Base-by-base conservation (phyloP, 2,888 invertebrate genomes). In the Aromia moschata region DNA sequence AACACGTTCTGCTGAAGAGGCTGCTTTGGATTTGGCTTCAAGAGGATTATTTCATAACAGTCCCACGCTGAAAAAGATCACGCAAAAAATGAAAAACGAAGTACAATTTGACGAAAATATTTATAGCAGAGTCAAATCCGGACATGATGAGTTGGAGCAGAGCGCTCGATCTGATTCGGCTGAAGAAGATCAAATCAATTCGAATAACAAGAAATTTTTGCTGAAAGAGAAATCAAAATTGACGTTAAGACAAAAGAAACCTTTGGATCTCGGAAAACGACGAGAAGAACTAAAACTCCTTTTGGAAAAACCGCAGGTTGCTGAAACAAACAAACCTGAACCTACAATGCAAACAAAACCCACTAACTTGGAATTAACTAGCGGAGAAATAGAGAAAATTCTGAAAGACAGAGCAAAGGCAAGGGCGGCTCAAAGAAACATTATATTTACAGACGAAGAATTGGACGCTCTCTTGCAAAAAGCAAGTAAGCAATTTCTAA, bases 1-100 rank as follows among this genome's bases (percentile, higher is more conserved):
- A 55, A 79, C 70, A 51, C 71, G 81, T 66, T 81, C 82, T 79
- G 76, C 77, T 40, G 77, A 78, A 3, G 70, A 83, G 2, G 75
- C 56, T 20, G 60, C 54, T 7, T 31, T 64, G 17, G 45, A 43
- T 7, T 36, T 64, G 74, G 33, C 44, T 15, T 52, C 62, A 11
- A 60, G 62, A 47, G 30, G 44, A 10, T 41, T 54, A 0, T 63
- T 65, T 30, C 38, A 20, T 7, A 49, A 51, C 14, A 63, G 61
- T 30, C 56, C 46, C 7, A 46, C 81, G 4, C 70, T 83, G 63
- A 80, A 82, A 58, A 83, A 79, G 70, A 60, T 75, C 1, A 45
- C 60, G 0, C 41, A 53, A 14, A 61, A 59, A 18, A 71, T 77
- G 61, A 69, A 75, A 38, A 64, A 75, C 33, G 77, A 78, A 64